Evolutionary conservation across 2,113 vertebrate genomes (phyloP), one percentile per base, ranked within the genome.

Genomic region (Copsychus sechellarum): DNA sequence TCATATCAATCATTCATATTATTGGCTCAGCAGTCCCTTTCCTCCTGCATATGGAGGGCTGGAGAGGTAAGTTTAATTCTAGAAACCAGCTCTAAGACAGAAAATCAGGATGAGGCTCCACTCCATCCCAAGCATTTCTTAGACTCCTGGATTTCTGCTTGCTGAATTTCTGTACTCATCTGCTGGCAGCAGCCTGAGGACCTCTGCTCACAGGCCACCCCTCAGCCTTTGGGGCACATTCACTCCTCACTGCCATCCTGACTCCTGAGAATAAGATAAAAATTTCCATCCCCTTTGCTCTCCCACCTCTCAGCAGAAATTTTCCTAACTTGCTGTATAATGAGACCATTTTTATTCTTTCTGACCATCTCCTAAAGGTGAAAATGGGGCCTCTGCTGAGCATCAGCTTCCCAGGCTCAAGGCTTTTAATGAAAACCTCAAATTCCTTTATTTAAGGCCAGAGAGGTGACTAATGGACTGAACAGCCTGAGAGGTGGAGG

Each of bases 391-490:
- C 54, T 91, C 73, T 64, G 43, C 73, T 91, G 69, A 92, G 73
- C 86, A 42, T 22, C 58, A 22, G 26, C 54, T 58, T 61, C 34
- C 43, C 38, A 87, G 70, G 38, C 58, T 77, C 62, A 72, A 66
- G 34, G 67, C 62, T 77, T 91, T 80, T 81, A 90, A 90, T 88
- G 29, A 93, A 82, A 90, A 17, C 19, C 62, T 77, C 54, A 43
- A 47, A 89, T 72, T 69, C 81, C n/a, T 87, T 85, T 66, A 22
- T 82, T 87, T 77, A 65, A 84, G 84, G 81, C 81, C 71, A 77
- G 66, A 0, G 5, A 82, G 84, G 78, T 91, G 71, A 81, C 87
- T 88, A 90, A 96, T 88, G 94, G 93, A 73, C 90, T 86, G 16
- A 85, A 50, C 12, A 88, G 66, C 42, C 42, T 14, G 70, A 12